phyloP scores from a whole-genome alignment of 2,888 invertebrate genomes.

The Drosophila conformis region DNA sequence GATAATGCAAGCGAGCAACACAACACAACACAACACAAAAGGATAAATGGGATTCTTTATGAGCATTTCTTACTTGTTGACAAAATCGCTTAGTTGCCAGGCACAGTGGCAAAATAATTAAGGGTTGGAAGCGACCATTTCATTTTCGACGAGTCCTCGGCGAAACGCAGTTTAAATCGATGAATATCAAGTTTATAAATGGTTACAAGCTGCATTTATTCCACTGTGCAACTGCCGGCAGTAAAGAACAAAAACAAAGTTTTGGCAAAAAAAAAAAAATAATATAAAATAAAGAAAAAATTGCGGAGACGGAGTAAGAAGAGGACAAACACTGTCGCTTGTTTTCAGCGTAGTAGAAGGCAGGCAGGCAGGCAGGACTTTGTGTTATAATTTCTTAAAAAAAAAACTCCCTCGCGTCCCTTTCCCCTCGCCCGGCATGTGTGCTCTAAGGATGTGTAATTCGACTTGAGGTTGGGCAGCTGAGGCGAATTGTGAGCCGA shows the following conservation, averaged over 20 bases:
- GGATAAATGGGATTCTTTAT: conserved; percentile 33
- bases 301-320: conserved; percentile 6
- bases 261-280: conserved; percentile 14
- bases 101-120: conserved; percentile 1
- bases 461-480: conserved; percentile 19
- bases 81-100: not conserved
- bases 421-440: conserved; percentile 36
- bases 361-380: conserved; percentile 27
- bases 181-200: not conserved
- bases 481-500: conserved; percentile 10
- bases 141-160: not conserved
- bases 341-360: conserved; percentile 46
- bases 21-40: not conserved
- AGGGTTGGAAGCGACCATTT: not conserved
- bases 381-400: conserved; percentile 48
- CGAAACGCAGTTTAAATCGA: not conserved
- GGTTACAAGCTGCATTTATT: not conserved
- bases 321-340: conserved; percentile 29
- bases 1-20: conserved; percentile 1
- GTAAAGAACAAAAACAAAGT: conserved; percentile 7
- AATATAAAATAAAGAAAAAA: not conserved
- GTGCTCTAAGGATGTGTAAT: conserved; percentile 28
- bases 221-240: conserved; percentile 37
- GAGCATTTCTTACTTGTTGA: conserved; percentile 10
- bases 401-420: conserved; percentile 3